A percentile compares a stretch with the other conserved stretches of the same genome.
These are phyloP conservation scores for Drosophila helvetica DNA, from an alignment of 2,888 invertebrate species.

Conservation along the genomic window DNA sequence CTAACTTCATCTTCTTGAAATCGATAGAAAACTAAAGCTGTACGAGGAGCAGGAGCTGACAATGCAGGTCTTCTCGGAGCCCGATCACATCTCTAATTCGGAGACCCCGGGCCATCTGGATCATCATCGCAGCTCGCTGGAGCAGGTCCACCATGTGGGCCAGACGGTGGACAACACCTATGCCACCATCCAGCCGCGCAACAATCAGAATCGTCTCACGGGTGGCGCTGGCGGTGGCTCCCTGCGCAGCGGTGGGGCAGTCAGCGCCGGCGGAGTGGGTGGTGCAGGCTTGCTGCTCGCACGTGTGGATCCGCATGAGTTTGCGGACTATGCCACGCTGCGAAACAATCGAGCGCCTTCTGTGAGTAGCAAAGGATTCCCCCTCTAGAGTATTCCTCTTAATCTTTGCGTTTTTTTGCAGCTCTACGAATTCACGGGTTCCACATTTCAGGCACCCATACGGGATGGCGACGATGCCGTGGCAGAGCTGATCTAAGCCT, in stretches of 20 bases:
- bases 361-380: conserved; percentile 58
- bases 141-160: conserved; percentile 81
- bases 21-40: conserved; percentile 90
- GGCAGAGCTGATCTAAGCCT: conserved; percentile 83
- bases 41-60: conserved; percentile 97
- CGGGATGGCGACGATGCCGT: conserved; percentile 83
- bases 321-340: conserved; percentile 84
- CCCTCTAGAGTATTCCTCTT: background rate
- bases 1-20: background rate
- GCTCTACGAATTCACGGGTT: conserved; percentile 85
- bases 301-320: conserved; percentile 81
- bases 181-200: conserved; percentile 84
- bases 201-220: conserved; percentile 67
- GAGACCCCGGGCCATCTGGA: conserved; percentile 83
- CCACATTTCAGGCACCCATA: conserved; percentile 89
- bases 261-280: conserved; percentile 61
- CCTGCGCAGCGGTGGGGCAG: conserved; percentile 63
- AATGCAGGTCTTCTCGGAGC: conserved; percentile 95
- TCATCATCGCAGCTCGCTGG: conserved; percentile 81
- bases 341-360: conserved; percentile 83
- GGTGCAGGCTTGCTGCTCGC: conserved; percentile 61
- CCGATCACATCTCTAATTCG: conserved; percentile 85
- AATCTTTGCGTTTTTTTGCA: conserved; percentile 37
- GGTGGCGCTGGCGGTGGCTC: conserved; percentile 65
- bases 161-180: conserved; percentile 84